These are phyloP conservation scores for Dallia pectoralis DNA, from an alignment of 2,797 vertebrate genomes.

Conservation along the genomic window DNA sequence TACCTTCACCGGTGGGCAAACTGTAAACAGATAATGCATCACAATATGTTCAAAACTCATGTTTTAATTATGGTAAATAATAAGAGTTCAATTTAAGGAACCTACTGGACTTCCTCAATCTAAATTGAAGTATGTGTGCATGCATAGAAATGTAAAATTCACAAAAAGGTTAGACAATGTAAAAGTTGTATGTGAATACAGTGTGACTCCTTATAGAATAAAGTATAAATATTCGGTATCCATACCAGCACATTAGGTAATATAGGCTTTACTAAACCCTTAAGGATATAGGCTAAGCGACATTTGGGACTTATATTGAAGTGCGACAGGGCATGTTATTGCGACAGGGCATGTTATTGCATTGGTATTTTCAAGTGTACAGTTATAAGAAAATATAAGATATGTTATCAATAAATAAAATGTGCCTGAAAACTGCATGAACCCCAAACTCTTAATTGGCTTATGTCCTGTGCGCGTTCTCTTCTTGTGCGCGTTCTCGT, in stretches of 20 bases:
- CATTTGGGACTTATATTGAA: no score
- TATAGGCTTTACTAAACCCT: neutral
- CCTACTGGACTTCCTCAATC: neutral
- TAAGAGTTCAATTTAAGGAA: no score
- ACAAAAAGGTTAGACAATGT: neutral
- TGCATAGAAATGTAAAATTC: neutral
- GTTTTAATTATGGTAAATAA: no score
- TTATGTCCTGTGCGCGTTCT: neutral
- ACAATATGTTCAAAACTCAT: no score
- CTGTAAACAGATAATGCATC: no score
- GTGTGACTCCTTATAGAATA: neutral
- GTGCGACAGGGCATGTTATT: no score
- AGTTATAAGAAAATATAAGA: neutral
- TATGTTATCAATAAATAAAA: neutral
- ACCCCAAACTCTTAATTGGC: neutral
- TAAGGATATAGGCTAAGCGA: neutral
- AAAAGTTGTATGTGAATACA: neutral
- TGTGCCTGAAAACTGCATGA: neutral
- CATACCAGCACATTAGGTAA: neutral
- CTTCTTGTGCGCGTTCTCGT: constrained; percentile 3
- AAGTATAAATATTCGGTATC: neutral
- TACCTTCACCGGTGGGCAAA: no score
- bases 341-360: no score
- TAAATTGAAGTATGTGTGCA: neutral
- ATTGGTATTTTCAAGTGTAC: neutral